Evolutionary conservation across 1,140 invertebrate genomes (phyloP), one percentile per base, ranked within the genome.

Genomic region (Calephelis nemesis): DNA sequence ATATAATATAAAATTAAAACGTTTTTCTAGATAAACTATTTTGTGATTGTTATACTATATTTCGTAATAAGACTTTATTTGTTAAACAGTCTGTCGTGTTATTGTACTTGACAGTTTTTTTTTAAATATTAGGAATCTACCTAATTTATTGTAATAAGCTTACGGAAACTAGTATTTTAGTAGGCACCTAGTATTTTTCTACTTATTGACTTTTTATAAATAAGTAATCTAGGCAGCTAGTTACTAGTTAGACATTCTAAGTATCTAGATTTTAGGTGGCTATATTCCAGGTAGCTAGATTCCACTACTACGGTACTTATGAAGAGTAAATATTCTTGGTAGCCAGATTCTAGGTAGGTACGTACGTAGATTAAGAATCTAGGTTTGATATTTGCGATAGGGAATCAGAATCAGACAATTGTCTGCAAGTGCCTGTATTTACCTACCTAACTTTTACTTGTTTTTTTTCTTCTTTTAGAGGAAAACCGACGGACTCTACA

Each of bases 61-160:
- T 52, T 52, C 50, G 13, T 52, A 52, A 52, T 52, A 52, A 8
- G 50, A 19, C 50, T 52, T 52, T 52, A 15, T 52, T n/a, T 52
- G 50, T 52, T 52, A 52, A 52, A 52, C 6, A 52, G 13, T 15
- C 13, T 52, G 50, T 52, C 13, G 4, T 52, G 9, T 8, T 52
- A 52, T 52, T 52, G 50, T 52, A 52, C n/a, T 52, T 52, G 50
- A 52, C 13, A 52, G 15, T 52, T 52, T 52, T n/a, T 52, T 52
- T 52, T 52, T 52, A 13, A 52, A 52, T 19, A 7, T 52, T 7
- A 52, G 6, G 13, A 13, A 52, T 7, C 42, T 45, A 9, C 42
- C 6, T 45, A 45, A 45, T 9, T 45, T 45, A 19, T 52, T 8
- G 15, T 15, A 52, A 52, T 52, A n/a, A 52, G 50, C 50, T 19